Evolutionary conservation across 1,140 invertebrate species (phyloP), one percentile per base, ranked within the genome.

Genomic region (Lucilia cuprina): DNA sequence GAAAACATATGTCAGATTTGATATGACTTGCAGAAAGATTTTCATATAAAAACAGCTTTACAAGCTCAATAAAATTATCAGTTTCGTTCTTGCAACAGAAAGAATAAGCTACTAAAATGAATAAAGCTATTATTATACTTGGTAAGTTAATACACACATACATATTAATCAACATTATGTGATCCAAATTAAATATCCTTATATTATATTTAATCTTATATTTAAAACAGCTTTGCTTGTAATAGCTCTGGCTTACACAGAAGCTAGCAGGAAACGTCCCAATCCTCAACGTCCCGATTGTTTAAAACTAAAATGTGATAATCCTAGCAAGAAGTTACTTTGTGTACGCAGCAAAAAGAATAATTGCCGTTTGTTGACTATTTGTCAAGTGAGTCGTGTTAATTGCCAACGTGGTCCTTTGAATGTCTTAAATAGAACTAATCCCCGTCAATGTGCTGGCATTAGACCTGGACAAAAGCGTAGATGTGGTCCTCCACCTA

Each of bases 361-460:
- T n/a, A 25, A 82, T 10, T 84, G 84, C 35, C 78, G 65, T 7
- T 17, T 84, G 4, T 19, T 84, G 5, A 84, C 78, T 12, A 50
- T 49, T n/a, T 84, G 84, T 10, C 30, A 82, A 19, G 65, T 65
- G 2, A 60, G 34, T 21, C 60, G 78, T 12, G 41, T 21, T 14
- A 84, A 84, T 41, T 84, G 84, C 35, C 10, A 8, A 34, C 77
- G 84, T 50, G 19, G 60, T 25, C 41, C 35, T 17, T 19, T 34
- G 2, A 74, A 74, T 80, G 19, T 17, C 8, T 49, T 80, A 21
- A 12, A 5, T 0, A 12, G 10, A 25, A 19, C 19, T 25, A n/a
- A 49, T 50, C 19, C n/a, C 12, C 41, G 41, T 50, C 77, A 21
- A 2, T 80, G 77, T 80, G 41, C 41, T 80, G 77, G 77, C 77